Evolutionary conservation across 2,797 vertebrate genomes (phyloP).

Genomic region (Cephalopachus bancanus): DNA sequence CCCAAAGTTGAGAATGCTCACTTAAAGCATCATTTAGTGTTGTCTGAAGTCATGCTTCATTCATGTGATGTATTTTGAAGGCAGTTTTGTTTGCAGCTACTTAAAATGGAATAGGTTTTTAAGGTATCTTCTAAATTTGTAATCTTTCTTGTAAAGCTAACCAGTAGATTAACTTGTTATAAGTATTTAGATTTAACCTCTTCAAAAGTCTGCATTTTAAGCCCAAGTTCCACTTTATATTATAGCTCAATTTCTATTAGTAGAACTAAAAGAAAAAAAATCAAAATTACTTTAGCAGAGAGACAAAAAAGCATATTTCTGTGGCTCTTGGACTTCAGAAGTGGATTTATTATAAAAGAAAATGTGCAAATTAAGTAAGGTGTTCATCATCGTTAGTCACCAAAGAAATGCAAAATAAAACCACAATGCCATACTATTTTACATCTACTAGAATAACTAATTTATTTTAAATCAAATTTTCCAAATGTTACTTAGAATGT

Average conservation of each 20-base stretch:
- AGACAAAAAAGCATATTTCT: neutral
- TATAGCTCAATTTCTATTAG: neutral
- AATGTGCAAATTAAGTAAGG: neutral
- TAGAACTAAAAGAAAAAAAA: neutral
- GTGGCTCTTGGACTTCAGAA: neutral
- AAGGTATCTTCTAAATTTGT: neutral
- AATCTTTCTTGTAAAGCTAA: neutral
- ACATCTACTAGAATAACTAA: neutral
- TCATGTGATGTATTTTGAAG: neutral
- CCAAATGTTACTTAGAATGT: neutral
- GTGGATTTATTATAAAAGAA: neutral
- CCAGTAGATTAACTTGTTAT: neutral
- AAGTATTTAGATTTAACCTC: conserved; percentile 45
- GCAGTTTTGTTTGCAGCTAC: neutral
- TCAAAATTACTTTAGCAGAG: neutral
- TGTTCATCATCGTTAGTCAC: neutral
- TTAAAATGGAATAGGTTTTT: neutral
- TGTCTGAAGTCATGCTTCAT: neutral
- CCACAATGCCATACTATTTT: neutral
- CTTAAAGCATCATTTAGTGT: neutral
- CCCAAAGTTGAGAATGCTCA: neutral
- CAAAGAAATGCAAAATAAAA: neutral
- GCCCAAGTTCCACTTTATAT: neutral
- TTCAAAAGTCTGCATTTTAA: neutral
- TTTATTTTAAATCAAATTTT: neutral